Base-by-base conservation (phyloP, 2,797 vertebrate genomes). In the Craterocephalus amniculus region DNA sequence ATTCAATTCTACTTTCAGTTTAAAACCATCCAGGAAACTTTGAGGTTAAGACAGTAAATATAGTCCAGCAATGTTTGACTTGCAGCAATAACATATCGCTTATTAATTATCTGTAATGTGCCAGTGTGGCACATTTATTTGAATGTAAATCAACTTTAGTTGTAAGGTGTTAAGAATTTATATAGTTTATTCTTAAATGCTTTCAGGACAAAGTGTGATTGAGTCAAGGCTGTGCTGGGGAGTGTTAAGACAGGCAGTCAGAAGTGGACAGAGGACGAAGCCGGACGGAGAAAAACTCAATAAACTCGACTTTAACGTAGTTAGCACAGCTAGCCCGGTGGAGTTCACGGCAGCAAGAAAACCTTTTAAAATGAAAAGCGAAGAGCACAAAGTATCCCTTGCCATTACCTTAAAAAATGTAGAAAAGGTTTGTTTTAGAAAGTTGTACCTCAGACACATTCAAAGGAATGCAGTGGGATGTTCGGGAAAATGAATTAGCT, bases 41-140 rank as follows among this genome's bases (percentile, higher is more conserved):
- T 34, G 34, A 43, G 12, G 12, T 2, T 38, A 22, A 49, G 34
- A 12, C 35, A 69, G 31, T 49, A 51, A 31, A 26, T 22, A 34
- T 18, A 18, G 11, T 6, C 27, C 35, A 45, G 1, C 4, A 2
- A 6, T 43, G 36, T 57, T 36, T 26, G 24, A 59, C 6, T n/a
- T 3, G 20, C n/a, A 18, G 12, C 7, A 36, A 40, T 3, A 1
- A 38, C 13, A 6, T 8, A 9, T 4, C 11, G 14, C 11, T 34
- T 40, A 22, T 20, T 26, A 29, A 43, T 24, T 78, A 83, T 80
- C 83, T 67, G 85, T 85, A 86, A 72, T 67, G 58, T 16, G 43
- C 45, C 13, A 27, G 12, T 34, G 4, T 13, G 3, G 35, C 48
- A 13, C 16, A 14, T 36, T 58, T 5, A 57, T 18, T 13, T 24